Evolutionary conservation across 2,113 vertebrate genomes (phyloP).

Genomic region (Sciurus niger): DNA sequence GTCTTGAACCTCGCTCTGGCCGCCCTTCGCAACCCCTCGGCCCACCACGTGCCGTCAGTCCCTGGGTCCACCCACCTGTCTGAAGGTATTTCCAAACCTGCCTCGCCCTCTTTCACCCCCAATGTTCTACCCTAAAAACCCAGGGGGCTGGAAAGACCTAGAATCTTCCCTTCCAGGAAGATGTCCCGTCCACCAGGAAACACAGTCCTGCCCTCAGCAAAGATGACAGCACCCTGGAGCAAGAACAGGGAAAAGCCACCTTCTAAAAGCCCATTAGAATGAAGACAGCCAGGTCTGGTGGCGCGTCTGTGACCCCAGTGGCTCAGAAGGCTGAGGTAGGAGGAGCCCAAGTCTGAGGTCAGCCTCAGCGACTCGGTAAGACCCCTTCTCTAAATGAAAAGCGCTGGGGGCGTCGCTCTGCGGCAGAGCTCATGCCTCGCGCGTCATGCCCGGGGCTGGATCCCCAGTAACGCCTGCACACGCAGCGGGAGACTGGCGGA

Average conservation of each 20-base stretch:
- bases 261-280: neutral
- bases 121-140: neutral
- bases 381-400: neutral
- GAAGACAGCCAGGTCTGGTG: neutral
- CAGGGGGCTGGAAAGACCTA: neutral
- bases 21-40: fast-evolving
- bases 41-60: fast-evolving
- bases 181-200: neutral
- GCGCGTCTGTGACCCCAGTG: neutral
- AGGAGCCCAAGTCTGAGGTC: neutral
- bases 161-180: neutral
- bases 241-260: neutral
- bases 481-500: too few species aligned
- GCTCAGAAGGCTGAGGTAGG: neutral
- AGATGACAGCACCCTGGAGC: neutral
- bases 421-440: too few species aligned
- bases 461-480: neutral
- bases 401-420: neutral
- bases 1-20: neutral
- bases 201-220: neutral
- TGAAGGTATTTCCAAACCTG: too few species aligned
- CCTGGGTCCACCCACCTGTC: neutral
- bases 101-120: neutral
- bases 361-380: neutral
- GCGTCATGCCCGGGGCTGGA: neutral